A percentile compares a stretch with the other conserved stretches of the same genome.
Conservation (phyloP, 2,797 vertebrate species). For the Sarcoramphus papa region DNA sequence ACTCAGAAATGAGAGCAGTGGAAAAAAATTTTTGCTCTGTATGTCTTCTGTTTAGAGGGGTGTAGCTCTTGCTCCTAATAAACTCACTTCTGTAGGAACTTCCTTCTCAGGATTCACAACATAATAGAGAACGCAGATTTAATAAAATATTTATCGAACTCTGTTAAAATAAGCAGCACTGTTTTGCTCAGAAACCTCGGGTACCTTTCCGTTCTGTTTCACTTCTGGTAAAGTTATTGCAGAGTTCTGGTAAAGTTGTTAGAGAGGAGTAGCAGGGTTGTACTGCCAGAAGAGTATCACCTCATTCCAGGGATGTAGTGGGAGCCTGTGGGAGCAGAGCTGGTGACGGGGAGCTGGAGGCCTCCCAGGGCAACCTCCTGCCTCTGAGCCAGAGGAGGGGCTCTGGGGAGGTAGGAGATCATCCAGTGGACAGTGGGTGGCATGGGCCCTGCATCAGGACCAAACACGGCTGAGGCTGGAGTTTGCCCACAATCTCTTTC, state of each 20-base stretch:
- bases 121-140: neutral
- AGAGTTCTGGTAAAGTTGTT: slow-evolving; percentile 16
- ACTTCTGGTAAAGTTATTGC: slow-evolving; percentile 12
- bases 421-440: neutral
- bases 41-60: neutral
- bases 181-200: neutral
- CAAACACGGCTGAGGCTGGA: rapidly evolving
- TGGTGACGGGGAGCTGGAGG: neutral
- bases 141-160: slow-evolving; percentile 12
- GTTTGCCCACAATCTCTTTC: neutral
- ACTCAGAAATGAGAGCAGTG: neutral
- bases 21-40: neutral
- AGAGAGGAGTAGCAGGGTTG: neutral
- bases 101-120: neutral
- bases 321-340: neutral
- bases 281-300: neutral
- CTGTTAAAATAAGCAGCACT: neutral
- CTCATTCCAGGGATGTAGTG: neutral
- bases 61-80: neutral
- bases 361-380: neutral
- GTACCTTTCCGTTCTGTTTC: neutral
- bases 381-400: neutral
- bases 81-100: neutral
- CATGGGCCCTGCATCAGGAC: neutral
- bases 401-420: neutral